A percentile compares a stretch with the other conserved stretches of the same genome.
These are phyloP conservation scores for Cottoperca gobio DNA, from an alignment of 2,797 vertebrate genomes.

Conservation along the genomic window DNA sequence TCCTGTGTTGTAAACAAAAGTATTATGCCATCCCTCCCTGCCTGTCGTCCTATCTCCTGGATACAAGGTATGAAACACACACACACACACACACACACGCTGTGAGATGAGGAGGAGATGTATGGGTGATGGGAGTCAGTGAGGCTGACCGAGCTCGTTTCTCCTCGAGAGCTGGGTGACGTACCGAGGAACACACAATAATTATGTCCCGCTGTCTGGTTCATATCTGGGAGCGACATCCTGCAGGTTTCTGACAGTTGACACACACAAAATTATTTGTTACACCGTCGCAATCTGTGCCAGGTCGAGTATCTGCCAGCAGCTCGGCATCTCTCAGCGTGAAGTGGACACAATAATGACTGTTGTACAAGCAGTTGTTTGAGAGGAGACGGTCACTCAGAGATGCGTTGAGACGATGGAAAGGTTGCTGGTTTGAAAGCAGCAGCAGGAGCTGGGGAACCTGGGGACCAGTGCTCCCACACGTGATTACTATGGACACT, in stretches of 20 bases:
- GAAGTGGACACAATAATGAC: slow-evolving; percentile 44
- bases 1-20: slow-evolving; percentile 62
- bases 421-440: slow-evolving; percentile 11
- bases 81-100: slow-evolving; percentile 5
- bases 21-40: slow-evolving; percentile 36
- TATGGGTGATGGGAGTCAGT: slow-evolving; percentile 46
- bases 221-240: slow-evolving; percentile 36
- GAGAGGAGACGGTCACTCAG: not conserved
- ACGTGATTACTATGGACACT: slow-evolving; percentile 7
- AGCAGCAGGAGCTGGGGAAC: slow-evolving; percentile 13
- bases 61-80: slow-evolving; percentile 30
- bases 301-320: slow-evolving; percentile 43
- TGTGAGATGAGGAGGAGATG: too few species aligned
- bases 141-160: slow-evolving; percentile 42
- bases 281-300: slow-evolving; percentile 18
- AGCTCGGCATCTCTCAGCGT: slow-evolving; percentile 5
- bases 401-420: slow-evolving; percentile 18
- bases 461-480: not conserved
- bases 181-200: slow-evolving; percentile 48
- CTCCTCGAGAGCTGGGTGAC: slow-evolving; percentile 45
- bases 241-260: slow-evolving; percentile 46
- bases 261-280: slow-evolving; percentile 56
- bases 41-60: slow-evolving; percentile 23
- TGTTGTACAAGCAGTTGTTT: not conserved
- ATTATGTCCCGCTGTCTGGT: slow-evolving; percentile 55